Evolutionary conservation across 2,113 vertebrate species (phyloP).

Genomic region (Callorhinus ursinus): DNA sequence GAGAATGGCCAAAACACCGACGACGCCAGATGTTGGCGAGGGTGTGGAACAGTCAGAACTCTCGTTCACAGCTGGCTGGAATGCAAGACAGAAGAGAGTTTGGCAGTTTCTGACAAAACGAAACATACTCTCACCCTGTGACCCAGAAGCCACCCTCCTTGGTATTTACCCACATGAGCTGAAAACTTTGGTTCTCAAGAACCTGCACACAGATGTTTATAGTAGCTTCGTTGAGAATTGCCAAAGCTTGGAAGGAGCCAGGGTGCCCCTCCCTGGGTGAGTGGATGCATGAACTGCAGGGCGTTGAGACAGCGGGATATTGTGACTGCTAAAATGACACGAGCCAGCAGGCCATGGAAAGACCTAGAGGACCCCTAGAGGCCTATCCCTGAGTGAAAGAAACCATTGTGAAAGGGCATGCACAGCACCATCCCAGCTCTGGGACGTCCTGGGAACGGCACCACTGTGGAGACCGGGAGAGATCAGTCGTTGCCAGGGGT

Average conservation of each 20-base stretch:
- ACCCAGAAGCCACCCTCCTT: neutral
- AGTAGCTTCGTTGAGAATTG: neutral
- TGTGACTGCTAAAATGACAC: neutral
- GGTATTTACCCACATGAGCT: neutral
- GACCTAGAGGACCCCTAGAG: neutral
- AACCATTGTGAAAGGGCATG: neutral
- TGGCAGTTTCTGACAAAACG: neutral
- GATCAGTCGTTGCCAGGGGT: neutral
- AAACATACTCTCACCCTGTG: neutral
- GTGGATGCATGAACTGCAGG: neutral
- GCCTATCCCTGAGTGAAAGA: neutral
- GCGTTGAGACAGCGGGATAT: neutral
- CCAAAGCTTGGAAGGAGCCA: neutral
- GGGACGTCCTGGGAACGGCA: neutral
- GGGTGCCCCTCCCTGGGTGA: neutral
- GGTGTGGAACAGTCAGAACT: neutral
- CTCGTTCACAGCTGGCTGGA: fast-evolving
- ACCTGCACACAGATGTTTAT: neutral
- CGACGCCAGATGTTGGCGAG: fast-evolving
- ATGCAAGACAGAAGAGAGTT: neutral
- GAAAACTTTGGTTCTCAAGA: neutral
- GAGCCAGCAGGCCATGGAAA: neutral
- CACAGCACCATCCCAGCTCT: neutral
- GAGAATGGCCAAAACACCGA: neutral
- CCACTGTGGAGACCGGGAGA: neutral